Conservation (phyloP, 2,888 invertebrate species). For the Metalampra italica region DNA sequence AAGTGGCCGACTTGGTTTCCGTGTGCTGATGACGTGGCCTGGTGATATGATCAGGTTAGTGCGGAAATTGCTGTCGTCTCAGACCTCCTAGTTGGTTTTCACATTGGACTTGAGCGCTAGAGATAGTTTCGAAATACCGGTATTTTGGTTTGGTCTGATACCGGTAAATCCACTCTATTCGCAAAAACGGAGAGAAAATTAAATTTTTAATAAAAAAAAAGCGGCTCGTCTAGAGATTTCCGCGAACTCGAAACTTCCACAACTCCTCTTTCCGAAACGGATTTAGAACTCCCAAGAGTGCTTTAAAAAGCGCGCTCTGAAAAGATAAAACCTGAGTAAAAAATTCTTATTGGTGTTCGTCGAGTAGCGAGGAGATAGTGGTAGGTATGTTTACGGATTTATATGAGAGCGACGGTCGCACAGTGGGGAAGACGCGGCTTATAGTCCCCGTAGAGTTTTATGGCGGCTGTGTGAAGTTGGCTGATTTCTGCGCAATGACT, state of each 20-base stretch:
- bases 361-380: neutral
- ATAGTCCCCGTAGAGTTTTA: too few species aligned
- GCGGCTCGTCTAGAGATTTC: constrained; percentile 9
- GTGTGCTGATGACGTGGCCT: neutral
- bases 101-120: too few species aligned
- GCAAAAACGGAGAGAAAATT: neutral
- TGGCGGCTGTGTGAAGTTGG: too few species aligned
- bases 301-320: constrained; percentile 3
- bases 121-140: too few species aligned
- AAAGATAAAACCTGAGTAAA: constrained; percentile 1
- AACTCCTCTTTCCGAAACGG: constrained; percentile 11
- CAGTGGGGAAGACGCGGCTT: too few species aligned
- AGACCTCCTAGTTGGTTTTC: too few species aligned
- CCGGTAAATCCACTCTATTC: too few species aligned
- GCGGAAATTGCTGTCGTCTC: neutral
- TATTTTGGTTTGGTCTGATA: too few species aligned
- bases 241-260: constrained; percentile 4
- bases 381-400: neutral
- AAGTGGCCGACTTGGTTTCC: constrained; percentile 14
- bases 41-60: neutral
- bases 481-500: too few species aligned
- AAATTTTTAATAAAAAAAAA: constrained; percentile 4
- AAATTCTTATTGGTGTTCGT: too few species aligned
- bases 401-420: neutral
- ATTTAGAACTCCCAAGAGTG: constrained; percentile 14